Base-by-base conservation (phyloP, 2,797 vertebrate genomes). In the Jordanella pulchra region DNA sequence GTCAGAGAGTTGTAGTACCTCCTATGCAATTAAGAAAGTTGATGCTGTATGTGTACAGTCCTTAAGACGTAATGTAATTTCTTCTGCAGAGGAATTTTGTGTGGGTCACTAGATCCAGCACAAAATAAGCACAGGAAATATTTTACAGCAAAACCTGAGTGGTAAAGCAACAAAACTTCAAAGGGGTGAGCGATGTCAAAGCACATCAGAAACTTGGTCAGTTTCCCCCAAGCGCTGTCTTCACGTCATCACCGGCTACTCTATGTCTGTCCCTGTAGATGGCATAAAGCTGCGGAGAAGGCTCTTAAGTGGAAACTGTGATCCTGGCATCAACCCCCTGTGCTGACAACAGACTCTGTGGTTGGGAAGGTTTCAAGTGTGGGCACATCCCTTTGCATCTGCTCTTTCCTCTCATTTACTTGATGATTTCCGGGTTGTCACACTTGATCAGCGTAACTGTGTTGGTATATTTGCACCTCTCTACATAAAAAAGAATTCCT, bases 271-370 rank as follows among this genome's bases (percentile, higher is more conserved):
- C 83, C 83, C 83, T 0, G 0, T 0, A 53, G 85, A 78, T 74
- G 6, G 7, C 25, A 73, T 12, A 3, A 58, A 4, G 14, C 67
- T 77, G 72, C 73, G 63, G 30, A 84, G 78, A 58, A 54, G 76
- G 72, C 84, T 89, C 86, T 84, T 82, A 79, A 90, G 86, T 86
- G 80, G 74, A 79, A 78, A 78, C 78, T 80, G 82, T 73, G 79
- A 86, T 77, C 80, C 80, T 70, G 75, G 78, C 79, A 69, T 88
- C 83, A 87, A 78, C 79, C 83, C 82, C 77, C 73, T 21, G 68
- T 63, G 27, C 71, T 86, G 86, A 89, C 86, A 86, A 76, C 82
- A 70, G 75, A 70, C 80, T 75, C 48, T 54, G 69, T n/a, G 75
- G 72, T 74, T 67, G 82, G 82, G 84, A 85, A 63, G 81, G 72